These are phyloP conservation scores for Homalodisca vitripennis DNA, from an alignment of 1,140 invertebrate species.

Conservation along the genomic window DNA sequence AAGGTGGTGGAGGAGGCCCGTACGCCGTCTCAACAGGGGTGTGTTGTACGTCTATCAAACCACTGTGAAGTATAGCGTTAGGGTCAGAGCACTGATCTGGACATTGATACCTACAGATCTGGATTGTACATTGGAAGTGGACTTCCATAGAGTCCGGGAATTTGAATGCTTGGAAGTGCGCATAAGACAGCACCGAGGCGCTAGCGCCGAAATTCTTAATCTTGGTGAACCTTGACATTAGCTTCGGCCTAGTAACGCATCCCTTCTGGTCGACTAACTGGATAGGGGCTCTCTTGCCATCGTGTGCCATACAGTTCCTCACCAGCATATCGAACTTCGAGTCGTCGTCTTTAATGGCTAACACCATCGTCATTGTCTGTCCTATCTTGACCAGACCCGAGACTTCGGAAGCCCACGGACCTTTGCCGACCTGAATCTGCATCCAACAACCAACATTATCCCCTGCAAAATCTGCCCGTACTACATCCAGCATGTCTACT, in stretches of 20 bases:
- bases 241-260: slow-evolving; percentile 88
- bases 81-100: slow-evolving; percentile 69
- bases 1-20: slow-evolving; percentile 39
- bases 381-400: slow-evolving; percentile 94
- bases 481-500: slow-evolving; percentile 91
- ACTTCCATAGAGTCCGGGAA: slow-evolving; percentile 97
- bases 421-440: slow-evolving; percentile 94
- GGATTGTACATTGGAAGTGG: slow-evolving; percentile 95
- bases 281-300: slow-evolving; percentile 88
- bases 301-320: slow-evolving; percentile 90
- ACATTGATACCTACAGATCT: slow-evolving; percentile 91
- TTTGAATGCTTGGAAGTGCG: slow-evolving; percentile 92
- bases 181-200: slow-evolving; percentile 90
- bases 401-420: slow-evolving; percentile 92
- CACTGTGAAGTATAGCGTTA: slow-evolving; percentile 43
- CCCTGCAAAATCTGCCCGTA: slow-evolving; percentile 91
- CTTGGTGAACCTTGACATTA: slow-evolving; percentile 92
- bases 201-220: slow-evolving; percentile 94
- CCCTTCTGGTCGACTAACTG: slow-evolving; percentile 90
- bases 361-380: slow-evolving; percentile 94
- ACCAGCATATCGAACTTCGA: slow-evolving; percentile 96
- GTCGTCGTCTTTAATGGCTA: slow-evolving; percentile 93
- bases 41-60: slow-evolving; percentile 54
- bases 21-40: slow-evolving; percentile 39
- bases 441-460: slow-evolving; percentile 96